Base-by-base conservation (phyloP, 1,140 invertebrate genomes). In the Epicauta chinensis region DNA sequence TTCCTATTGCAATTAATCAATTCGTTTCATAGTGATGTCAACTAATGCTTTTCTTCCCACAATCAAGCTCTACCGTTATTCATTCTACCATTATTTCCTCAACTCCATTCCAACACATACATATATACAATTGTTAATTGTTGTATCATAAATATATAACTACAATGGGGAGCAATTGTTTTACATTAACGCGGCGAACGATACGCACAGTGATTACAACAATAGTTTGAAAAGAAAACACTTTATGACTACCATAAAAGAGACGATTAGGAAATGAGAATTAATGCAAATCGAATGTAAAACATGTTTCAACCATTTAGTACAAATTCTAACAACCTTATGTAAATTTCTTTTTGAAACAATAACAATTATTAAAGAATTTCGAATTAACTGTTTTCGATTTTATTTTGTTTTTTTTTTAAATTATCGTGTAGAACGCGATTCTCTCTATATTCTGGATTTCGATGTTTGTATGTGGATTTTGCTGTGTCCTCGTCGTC, bases 281-380 rank as follows among this genome's bases (percentile, higher is more conserved):
- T 47, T 47, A 47, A 47, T 47, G 45, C 45, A 47, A 47, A 47
- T 47, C 45, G 30, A 47, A 47, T 47, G 45, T 47, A 47, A 47
- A 47, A 47, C 45, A 47, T 23, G 45, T 7, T 38, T 47, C 14
- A 29, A 34, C 36, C 45, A 47, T 47, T 47, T 47, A 47, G 45
- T 34, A 38, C 35, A 38, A 47, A 47, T 37, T 23, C 23, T 23
- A 23, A 23, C 23, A 23, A 23, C 7, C 4, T 23, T 23, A 5
- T 23, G 23, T 5, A 23, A 23, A 5, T 23, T 23, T 23, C 23
- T 7, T 5, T 23, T 7, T 23, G 4, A 7, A 23, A 23, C 23
- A 23, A 23, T 7, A 3, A 23, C 1, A 23, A 23, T 23, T 23
- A 23, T 23, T 23, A 23, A 23, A 23, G 23, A 23, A 23, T 23